Evolutionary conservation across 2,113 vertebrate species (phyloP).

Genomic region (Grantiella picta): DNA sequence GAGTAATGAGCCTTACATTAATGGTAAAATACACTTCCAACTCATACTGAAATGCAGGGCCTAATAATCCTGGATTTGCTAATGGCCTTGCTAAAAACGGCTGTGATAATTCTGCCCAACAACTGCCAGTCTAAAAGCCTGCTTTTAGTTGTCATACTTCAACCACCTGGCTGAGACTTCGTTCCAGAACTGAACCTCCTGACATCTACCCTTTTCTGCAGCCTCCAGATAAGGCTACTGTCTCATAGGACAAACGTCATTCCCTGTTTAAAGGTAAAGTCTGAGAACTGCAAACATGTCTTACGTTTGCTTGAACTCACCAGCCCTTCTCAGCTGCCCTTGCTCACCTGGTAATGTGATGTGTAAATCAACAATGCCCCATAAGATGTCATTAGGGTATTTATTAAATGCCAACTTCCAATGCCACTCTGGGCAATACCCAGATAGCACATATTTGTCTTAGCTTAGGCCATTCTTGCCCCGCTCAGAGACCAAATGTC

Average conservation of each 20-base stretch:
- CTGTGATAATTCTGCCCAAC: background rate
- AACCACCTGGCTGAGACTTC: background rate
- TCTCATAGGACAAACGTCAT: background rate
- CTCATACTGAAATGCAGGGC: background rate
- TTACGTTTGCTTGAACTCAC: background rate
- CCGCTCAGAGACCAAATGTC: background rate
- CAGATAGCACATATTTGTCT: background rate
- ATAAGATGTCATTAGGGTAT: background rate
- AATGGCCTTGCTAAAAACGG: background rate
- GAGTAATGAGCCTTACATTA: background rate
- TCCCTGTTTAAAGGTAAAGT: background rate
- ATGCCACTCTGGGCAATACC: background rate
- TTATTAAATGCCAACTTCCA: background rate
- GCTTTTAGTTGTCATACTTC: background rate
- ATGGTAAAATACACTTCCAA: background rate
- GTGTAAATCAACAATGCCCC: background rate
- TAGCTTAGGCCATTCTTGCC: background rate
- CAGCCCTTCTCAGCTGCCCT: background rate
- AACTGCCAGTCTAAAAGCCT: background rate
- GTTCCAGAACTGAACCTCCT: background rate
- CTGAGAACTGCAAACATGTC: background rate
- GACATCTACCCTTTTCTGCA: background rate
- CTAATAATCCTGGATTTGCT: background rate
- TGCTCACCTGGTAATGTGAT: background rate
- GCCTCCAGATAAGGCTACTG: background rate